Evolutionary conservation across 2,113 vertebrate genomes (phyloP), one percentile per base, ranked within the genome.

Genomic region (Etheostoma spectabile): DNA sequence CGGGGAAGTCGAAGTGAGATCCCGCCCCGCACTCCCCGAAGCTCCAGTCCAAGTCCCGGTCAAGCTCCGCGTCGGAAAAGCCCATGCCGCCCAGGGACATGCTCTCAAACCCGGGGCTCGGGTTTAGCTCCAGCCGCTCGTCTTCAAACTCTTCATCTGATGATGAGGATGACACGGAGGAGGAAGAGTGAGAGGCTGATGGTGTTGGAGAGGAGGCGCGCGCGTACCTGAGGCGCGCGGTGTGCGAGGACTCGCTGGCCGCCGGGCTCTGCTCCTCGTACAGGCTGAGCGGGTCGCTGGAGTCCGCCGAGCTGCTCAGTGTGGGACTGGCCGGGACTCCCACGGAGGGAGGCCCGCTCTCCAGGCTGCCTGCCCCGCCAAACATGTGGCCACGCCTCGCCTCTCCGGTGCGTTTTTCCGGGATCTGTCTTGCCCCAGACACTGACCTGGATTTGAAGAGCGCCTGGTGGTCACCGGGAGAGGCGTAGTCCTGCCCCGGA

Each of bases 1-100:
- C 98, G 89, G 98, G 97, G 92, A 99, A 99, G 94, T 99, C 98
- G 86, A 99, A 99, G 94, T 99, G 98, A 73, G 98, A 99, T 35
- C 97, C 97, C 35, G 97, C 97, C 84, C 97, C 98, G 57, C 97
- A 96, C 94, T 98, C 93, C 56, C 93, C 97, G 74, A 99, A 96
- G 93, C 96, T 97, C 95, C 98, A 98, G 93, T 99, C 98, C 95
- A 99, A 96, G 92, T 99, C 98, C 92, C 97, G 95, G 94, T 99
- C 98, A 86, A 99, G 95, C 88, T 96, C 97, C 0, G 97, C 95
- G 80, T 96, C 97, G 5, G 97, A 97, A n/a, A 97, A 96, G 90
- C 97, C 95, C 93, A 98, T 96, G 45, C 97, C 97, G 74, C 98
- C 96, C 93, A 99, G 94, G 42, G 97, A 97, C 97, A 97, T 97